Percentiles rank a stretch among this genome's conserved stretches.
These are phyloP conservation scores for Panthera tigris DNA, from an alignment of 2,113 vertebrate species.

Conservation along the genomic window DNA sequence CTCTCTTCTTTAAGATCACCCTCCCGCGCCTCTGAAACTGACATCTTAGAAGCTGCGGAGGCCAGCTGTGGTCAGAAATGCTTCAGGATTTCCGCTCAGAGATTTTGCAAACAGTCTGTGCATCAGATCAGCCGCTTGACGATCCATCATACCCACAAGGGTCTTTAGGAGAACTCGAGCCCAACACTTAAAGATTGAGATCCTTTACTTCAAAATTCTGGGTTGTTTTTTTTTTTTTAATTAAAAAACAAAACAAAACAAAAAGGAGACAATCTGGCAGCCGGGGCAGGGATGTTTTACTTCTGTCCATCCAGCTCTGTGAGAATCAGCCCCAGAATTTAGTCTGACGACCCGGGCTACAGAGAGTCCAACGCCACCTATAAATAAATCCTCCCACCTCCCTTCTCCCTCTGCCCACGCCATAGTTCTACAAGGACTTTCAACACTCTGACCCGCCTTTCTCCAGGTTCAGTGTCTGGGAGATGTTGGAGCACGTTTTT, in stretches of 20 bases:
- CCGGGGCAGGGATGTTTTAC: background rate
- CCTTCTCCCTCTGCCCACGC: background rate
- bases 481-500: background rate
- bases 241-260: background rate
- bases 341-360: background rate
- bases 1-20: background rate
- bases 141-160: background rate
- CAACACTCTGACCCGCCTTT: background rate
- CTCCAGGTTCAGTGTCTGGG: background rate
- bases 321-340: background rate
- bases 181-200: background rate
- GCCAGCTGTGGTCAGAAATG: background rate
- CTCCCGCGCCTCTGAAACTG: background rate
- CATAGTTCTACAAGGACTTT: background rate
- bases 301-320: background rate
- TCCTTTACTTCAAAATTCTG: background rate
- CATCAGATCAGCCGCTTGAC: background rate
- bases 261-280: background rate
- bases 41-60: background rate
- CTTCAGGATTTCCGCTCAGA: background rate
- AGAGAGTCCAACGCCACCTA: background rate
- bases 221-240: background rate
- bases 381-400: background rate
- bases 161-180: background rate
- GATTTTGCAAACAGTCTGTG: rapidly evolving